Percentiles rank a stretch among this genome's conserved stretches.
phyloP scores from a whole-genome alignment of 2,113 vertebrate species.

The Halcyon malimbica region DNA sequence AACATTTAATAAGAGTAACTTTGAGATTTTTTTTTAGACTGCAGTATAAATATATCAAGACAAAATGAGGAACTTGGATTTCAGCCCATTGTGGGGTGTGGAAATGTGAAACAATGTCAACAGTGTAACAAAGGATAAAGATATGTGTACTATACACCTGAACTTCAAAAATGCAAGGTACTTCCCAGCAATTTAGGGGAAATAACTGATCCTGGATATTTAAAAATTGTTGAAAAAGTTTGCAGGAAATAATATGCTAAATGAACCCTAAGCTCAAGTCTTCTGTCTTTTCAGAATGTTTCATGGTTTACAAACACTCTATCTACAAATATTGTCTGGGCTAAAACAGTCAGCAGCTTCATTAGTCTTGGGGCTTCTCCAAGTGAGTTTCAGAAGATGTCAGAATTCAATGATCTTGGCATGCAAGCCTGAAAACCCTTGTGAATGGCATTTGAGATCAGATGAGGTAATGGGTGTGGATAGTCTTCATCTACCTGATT shows the following conservation, averaged over 20 bases:
- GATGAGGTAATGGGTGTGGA: background rate
- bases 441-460: background rate
- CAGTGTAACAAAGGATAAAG: background rate
- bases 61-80: background rate
- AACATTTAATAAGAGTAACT: background rate
- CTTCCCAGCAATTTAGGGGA: background rate
- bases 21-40: background rate
- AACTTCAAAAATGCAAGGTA: background rate
- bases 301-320: background rate
- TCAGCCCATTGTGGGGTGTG: background rate
- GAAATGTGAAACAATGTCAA: background rate
- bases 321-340: background rate
- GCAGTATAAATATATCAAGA: background rate
- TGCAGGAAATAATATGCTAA: background rate
- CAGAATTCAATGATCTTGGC: background rate
- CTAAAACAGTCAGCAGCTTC: background rate
- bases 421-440: background rate
- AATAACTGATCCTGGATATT: background rate
- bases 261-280: background rate
- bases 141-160: fast-evolving
- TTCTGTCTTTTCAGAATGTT: background rate
- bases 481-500: background rate
- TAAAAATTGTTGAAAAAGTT: background rate
- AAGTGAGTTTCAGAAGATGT: background rate
- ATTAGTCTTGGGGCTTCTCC: background rate